A percentile compares a stretch with the other conserved stretches of the same genome.
These are phyloP conservation scores for Delphinapterus leucas DNA, from an alignment of 2,113 vertebrate species.

Conservation along the genomic window DNA sequence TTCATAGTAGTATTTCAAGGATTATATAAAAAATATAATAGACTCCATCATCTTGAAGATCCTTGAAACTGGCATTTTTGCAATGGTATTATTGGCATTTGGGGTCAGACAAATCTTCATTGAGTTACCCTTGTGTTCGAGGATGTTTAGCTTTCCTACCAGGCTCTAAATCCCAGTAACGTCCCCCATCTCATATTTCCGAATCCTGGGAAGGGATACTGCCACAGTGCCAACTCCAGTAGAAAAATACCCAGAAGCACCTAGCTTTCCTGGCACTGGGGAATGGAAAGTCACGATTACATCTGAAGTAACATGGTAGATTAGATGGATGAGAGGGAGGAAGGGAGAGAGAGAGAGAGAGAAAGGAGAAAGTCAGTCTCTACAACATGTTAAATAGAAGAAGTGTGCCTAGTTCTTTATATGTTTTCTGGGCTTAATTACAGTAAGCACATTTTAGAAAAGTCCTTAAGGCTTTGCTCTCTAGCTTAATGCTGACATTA, in stretches of 20 bases:
- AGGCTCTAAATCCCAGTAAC: neutral
- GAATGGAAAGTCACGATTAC: neutral
- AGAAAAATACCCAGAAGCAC: neutral
- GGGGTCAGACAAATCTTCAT: neutral
- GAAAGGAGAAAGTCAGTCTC: neutral
- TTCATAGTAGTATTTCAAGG: neutral
- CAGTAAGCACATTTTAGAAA: slow-evolving; percentile 6
- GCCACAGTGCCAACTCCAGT: no score
- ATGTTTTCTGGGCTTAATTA: neutral
- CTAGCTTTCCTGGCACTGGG: neutral
- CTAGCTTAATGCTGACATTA: neutral
- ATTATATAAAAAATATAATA: neutral
- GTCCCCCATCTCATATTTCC: neutral
- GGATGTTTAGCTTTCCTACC: neutral
- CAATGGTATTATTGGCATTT: neutral
- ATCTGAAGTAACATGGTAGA: neutral
- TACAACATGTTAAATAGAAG: neutral
- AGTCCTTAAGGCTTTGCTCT: neutral
- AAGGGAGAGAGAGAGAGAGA: neutral
- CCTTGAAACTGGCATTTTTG: neutral
- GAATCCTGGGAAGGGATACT: neutral
- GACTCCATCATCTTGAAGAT: neutral
- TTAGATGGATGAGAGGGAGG: neutral
- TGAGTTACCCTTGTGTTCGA: neutral
- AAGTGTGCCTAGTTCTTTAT: neutral